A percentile compares a stretch with the other conserved stretches of the same genome.
Evolutionary conservation across 1,140 invertebrate species (phyloP).

Genomic region (Heliconius eleuchia): DNA sequence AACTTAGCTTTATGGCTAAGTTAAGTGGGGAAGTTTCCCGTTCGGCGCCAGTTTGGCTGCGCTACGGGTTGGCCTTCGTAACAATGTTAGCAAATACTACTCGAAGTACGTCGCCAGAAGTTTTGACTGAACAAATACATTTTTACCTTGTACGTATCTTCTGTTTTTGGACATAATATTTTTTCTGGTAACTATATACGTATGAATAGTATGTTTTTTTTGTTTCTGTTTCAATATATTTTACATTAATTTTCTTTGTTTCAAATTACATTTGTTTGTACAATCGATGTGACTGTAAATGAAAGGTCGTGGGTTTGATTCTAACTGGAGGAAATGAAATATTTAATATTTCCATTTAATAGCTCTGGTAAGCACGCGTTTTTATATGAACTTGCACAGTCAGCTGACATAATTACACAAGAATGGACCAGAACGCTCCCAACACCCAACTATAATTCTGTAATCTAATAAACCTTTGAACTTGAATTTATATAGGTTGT

Average conservation of each 20-base stretch:
- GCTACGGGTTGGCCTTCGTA: conserved; percentile 20
- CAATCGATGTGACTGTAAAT: too few species aligned
- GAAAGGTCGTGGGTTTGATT: too few species aligned
- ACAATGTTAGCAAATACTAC: conserved; percentile 22
- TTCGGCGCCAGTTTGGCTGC: conserved; percentile 51
- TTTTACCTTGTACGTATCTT: background rate
- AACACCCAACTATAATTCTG: background rate
- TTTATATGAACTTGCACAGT: background rate
- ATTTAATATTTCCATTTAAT: too few species aligned
- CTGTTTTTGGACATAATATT: background rate
- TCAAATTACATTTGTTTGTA: too few species aligned
- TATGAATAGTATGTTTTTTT: too few species aligned
- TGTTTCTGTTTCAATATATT: too few species aligned
- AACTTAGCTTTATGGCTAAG: conserved; percentile 56
- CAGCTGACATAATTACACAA: background rate
- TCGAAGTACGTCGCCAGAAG: conserved; percentile 21
- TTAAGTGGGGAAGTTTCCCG: conserved; percentile 54
- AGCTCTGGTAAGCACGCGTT: too few species aligned
- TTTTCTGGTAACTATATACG: background rate
- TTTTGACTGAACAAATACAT: conserved; percentile 12
- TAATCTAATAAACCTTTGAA: background rate
- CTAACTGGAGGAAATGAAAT: too few species aligned
- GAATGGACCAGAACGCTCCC: background rate
- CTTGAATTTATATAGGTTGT: background rate
- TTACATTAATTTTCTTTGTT: too few species aligned